phyloP scores from a whole-genome alignment of 64 coral and sea anemone species.

The Trachythela sp. region DNA sequence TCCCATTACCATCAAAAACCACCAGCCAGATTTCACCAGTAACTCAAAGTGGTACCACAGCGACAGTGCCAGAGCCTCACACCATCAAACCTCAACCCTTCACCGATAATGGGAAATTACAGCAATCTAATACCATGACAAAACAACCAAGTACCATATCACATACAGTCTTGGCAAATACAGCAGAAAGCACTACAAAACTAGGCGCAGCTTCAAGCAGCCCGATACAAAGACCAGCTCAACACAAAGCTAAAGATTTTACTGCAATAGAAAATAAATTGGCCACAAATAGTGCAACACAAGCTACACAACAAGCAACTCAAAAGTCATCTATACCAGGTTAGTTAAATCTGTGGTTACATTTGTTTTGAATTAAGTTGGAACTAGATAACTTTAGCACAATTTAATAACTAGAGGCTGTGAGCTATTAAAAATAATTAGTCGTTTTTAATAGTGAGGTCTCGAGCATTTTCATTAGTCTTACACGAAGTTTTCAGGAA shows the following conservation, averaged over 20 bases:
- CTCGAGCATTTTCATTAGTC: too few relatives aligned
- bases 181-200: neutral
- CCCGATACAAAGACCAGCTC: neutral
- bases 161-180: neutral
- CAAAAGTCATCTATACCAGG: neutral
- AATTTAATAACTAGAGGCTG: too few relatives aligned
- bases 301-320: neutral
- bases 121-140: too few relatives aligned
- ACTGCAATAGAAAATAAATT: neutral
- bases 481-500: too few relatives aligned
- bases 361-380: too few relatives aligned
- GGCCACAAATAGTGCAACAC: neutral
- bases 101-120: neutral
- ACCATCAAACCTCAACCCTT: neutral
- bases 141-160: neutral
- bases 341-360: neutral
- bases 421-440: too few relatives aligned
- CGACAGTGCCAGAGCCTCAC: neutral
- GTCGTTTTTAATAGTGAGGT: too few relatives aligned
- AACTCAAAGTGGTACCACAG: neutral
- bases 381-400: too few relatives aligned
- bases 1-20: neutral
- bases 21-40: neutral
- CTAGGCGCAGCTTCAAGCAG: neutral
- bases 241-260: neutral